Base-by-base conservation (phyloP, 2,113 vertebrate genomes). In the Dissostichus mawsoni region DNA sequence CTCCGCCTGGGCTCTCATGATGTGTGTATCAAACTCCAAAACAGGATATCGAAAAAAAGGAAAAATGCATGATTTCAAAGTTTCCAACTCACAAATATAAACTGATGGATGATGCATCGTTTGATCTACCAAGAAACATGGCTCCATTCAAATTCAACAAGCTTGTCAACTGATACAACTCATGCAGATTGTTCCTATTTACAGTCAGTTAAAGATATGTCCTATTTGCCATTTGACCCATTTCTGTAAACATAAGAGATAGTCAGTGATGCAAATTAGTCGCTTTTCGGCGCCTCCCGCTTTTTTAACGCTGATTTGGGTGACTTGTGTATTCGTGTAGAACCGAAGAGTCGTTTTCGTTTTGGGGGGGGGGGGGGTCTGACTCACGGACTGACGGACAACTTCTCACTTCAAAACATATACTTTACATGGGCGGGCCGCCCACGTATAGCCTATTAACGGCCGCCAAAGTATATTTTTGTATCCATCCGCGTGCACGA, bases 221-320 rank as follows among this genome's bases (percentile, higher is more conserved):
- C 59, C 62, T 76, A 61, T 56, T 52, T 20, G 11, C 50, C 45
- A 44, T 74, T 69, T 65, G 14, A 73, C 77, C 57, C 11, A 51
- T 76, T 67, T 86, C 11, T 48, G 5, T 6, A 10, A 55, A 29
- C 1, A 36, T n/a, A 18, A 70, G 18, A 5, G 0, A 66, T 52
- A 20, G 20, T 20, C 20, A 20, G 20, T 20, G 20, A 20, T 20
- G 20, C 20, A 20, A 20, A 20, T 20, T 20, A 20, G 20, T 20
- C 20, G 20, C 20, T 20, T 20, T 20, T 20, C 20, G 20, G 20
- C 20, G 20, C 20, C 20, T 20, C 20, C 20, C 20, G 20, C 20
- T 20, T 20, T 20, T 20, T 20, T 20, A 20, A 20, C 20, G 20
- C 20, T 20, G 1, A 20, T 20, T 20, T 20, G 20, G 20, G 20